Evolutionary conservation across 1,140 invertebrate species (phyloP).

Genomic region (Drosophila sucinea): DNA sequence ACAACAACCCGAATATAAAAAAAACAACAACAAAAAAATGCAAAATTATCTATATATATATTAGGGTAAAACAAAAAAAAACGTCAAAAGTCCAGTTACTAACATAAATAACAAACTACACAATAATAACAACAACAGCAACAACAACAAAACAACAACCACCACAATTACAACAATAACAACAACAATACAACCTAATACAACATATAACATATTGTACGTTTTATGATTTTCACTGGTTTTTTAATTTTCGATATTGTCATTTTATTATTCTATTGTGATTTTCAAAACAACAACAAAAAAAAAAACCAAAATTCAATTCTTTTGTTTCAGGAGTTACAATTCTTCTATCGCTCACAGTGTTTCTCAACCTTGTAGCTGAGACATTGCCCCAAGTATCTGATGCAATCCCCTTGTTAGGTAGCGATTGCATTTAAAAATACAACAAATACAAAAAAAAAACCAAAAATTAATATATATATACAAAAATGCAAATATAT

Average conservation of each 20-base stretch:
- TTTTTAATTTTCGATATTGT: slow-evolving; percentile 62
- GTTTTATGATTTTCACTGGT: slow-evolving; percentile 60
- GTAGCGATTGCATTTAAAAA: slow-evolving; percentile 86
- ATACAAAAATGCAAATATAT: slow-evolving; percentile 80
- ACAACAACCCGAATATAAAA: slow-evolving; percentile 13
- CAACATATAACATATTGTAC: slow-evolving; percentile 66
- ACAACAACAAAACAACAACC: not conserved
- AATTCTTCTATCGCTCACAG: slow-evolving; percentile 99
- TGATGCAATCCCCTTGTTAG: slow-evolving; percentile 97
- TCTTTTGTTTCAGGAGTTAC: slow-evolving; percentile 97
- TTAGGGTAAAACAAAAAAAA: slow-evolving; percentile 25
- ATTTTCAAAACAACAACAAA: slow-evolving; percentile 68
- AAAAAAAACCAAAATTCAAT: slow-evolving; percentile 70
- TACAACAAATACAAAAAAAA: slow-evolving; percentile 67
- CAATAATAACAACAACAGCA: slow-evolving; percentile 20
- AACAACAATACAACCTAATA: slow-evolving; percentile 26
- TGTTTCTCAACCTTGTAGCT: slow-evolving; percentile 98
- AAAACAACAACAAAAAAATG: not conserved
- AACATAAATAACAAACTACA: slow-evolving; percentile 29
- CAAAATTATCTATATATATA: slow-evolving; percentile 8
- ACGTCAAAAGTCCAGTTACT: slow-evolving; percentile 38
- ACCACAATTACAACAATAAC: slow-evolving; percentile 9
- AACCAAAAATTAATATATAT: slow-evolving; percentile 32
- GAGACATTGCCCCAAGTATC: slow-evolving; percentile 98
- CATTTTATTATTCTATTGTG: slow-evolving; percentile 77